Percentiles rank a stretch among this genome's conserved stretches.
These are phyloP conservation scores for Teleogryllus oceanicus DNA, from an alignment of 2,888 invertebrate species.

Conservation along the genomic window DNA sequence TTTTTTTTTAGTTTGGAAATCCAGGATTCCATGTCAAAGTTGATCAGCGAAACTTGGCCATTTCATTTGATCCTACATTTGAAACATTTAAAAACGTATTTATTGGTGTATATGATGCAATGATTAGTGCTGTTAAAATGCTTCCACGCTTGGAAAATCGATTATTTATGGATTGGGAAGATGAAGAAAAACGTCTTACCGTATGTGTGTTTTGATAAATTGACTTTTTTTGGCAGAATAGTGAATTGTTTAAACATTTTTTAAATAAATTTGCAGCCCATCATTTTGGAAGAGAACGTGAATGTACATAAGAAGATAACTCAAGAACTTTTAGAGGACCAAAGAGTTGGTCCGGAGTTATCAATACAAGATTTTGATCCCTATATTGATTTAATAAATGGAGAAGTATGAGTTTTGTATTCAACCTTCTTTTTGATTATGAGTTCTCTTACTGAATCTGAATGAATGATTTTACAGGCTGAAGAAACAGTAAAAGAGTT, in stretches of 20 bases:
- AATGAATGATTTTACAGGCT: slow-evolving; percentile 50
- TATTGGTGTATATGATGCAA: slow-evolving; percentile 66
- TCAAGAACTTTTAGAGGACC: slow-evolving; percentile 62
- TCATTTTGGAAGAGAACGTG: slow-evolving; percentile 67
- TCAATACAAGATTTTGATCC: slow-evolving; percentile 73
- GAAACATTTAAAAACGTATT: slow-evolving; percentile 69
- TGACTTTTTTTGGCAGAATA: no score
- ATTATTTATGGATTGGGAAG: slow-evolving; percentile 64
- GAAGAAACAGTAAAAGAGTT: slow-evolving; percentile 63
- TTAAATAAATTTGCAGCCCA: slow-evolving; percentile 57
- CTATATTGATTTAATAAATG: slow-evolving; percentile 71
- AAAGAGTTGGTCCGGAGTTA: slow-evolving; percentile 69
- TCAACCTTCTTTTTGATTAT: slow-evolving; percentile 24
- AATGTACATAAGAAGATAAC: slow-evolving; percentile 61
- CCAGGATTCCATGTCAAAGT: slow-evolving; percentile 66
- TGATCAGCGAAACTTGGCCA: slow-evolving; percentile 56
- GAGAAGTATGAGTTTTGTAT: slow-evolving; percentile 51
- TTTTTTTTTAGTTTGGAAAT: slow-evolving; percentile 55
- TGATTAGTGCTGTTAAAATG: slow-evolving; percentile 67
- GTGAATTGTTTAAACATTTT: background rate
- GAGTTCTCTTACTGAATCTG: background rate
- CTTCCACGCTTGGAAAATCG: slow-evolving; percentile 78
- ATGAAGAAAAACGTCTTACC: background rate
- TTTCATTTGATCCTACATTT: slow-evolving; percentile 72
- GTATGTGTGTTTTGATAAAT: no score